Conservation (phyloP, 2,113 vertebrate genomes). For the Xenus cinereus region DNA sequence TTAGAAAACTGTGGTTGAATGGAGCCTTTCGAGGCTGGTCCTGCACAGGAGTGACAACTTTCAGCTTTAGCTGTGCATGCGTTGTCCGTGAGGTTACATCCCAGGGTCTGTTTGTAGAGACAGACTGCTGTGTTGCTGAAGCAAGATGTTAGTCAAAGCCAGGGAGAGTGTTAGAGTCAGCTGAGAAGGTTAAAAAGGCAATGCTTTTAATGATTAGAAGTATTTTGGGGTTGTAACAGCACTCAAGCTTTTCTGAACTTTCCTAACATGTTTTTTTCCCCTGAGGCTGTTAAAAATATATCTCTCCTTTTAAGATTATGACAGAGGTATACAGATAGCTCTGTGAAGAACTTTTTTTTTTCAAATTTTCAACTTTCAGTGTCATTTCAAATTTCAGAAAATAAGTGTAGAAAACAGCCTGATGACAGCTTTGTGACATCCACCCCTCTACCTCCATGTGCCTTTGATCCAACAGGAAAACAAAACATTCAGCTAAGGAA, state of each 20-base stretch:
- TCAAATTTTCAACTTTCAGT: background rate
- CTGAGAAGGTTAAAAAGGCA: constrained; percentile 3
- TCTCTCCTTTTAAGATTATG: constrained; percentile 24
- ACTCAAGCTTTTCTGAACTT: constrained; percentile 45
- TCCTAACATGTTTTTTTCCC: constrained; percentile 38
- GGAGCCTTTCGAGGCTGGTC: background rate
- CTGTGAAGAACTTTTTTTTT: background rate
- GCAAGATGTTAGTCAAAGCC: background rate
- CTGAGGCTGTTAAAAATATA: constrained; percentile 37
- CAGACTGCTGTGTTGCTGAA: background rate
- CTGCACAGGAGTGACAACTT: background rate
- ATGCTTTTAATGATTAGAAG: constrained; percentile 29
- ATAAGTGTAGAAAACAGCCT: constrained; percentile 39
- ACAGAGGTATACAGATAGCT: constrained; percentile 57
- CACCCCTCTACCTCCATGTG: background rate
- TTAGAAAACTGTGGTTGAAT: background rate
- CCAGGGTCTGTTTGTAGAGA: background rate
- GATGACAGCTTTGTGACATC: constrained; percentile 54
- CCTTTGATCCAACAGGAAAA: constrained; percentile 25
- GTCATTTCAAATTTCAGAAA: constrained; percentile 49
- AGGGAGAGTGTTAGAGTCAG: background rate
- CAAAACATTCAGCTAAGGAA: background rate
- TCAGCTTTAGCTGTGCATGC: background rate
- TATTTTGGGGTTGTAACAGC: constrained; percentile 1
- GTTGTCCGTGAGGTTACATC: background rate